Conservation (phyloP, 2,113 vertebrate genomes). For the Amphiprion ocellaris region DNA sequence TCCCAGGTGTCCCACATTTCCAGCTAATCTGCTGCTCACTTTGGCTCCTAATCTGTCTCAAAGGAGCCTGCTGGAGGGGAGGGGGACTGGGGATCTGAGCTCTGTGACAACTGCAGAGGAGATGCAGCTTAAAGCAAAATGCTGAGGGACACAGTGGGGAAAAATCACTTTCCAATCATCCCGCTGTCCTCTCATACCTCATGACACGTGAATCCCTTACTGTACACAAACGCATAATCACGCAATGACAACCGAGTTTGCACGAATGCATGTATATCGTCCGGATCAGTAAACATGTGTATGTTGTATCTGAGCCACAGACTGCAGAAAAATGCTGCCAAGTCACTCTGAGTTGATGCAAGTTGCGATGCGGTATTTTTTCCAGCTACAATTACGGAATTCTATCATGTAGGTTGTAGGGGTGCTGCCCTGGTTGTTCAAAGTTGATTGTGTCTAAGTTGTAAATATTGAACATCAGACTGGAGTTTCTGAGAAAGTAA, state of each 20-base stretch:
- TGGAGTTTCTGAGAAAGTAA: constrained; percentile 12
- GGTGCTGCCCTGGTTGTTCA: neutral
- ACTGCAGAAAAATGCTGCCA: neutral
- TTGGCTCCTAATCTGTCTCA: constrained; percentile 78
- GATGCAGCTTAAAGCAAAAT: constrained; percentile 63
- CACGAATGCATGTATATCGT: neutral
- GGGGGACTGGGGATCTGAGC: constrained; percentile 55
- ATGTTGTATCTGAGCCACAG: neutral
- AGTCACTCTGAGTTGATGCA: neutral
- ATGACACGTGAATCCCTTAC: constrained; percentile 1
- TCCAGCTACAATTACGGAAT: neutral
- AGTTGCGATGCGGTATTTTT: neutral
- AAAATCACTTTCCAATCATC: constrained; percentile 44
- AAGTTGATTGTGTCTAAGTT: constrained; percentile 16
- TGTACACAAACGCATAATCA: neutral
- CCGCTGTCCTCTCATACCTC: constrained; percentile 12
- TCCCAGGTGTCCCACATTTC: constrained; percentile 85
- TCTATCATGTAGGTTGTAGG: neutral
- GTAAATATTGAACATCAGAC: constrained; percentile 23
- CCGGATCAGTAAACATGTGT: neutral
- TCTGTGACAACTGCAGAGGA: constrained; percentile 69
- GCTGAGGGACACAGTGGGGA: constrained; percentile 43
- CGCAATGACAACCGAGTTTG: neutral
- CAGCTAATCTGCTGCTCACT: constrained; percentile 81
- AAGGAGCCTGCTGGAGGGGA: constrained; percentile 58